Conservation (phyloP, 2,113 vertebrate genomes). For the Melanocharis versteri region DNA sequence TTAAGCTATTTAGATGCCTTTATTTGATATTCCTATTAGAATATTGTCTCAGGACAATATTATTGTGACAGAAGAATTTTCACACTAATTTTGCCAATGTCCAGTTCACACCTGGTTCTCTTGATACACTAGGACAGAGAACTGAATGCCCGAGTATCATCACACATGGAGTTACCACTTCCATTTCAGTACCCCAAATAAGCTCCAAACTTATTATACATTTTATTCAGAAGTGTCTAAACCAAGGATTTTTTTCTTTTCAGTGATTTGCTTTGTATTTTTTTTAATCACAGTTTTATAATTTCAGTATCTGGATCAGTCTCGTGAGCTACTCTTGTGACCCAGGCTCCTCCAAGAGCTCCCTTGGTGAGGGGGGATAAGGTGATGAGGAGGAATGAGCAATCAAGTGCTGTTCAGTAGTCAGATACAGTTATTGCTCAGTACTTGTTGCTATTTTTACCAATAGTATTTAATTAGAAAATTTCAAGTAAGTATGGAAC, state of each 20-base stretch:
- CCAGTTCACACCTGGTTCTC: background rate
- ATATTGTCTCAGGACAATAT: background rate
- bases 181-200: background rate
- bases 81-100: background rate
- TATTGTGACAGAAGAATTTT: background rate
- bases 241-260: background rate
- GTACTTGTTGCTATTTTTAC: background rate
- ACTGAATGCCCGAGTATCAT: background rate
- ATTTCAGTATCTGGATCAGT: background rate
- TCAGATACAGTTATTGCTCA: background rate
- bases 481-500: background rate
- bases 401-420: background rate
- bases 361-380: background rate
- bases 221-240: background rate
- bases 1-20: background rate
- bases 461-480: background rate
- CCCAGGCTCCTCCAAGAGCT: background rate
- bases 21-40: background rate
- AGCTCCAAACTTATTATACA: background rate
- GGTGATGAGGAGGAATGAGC: background rate
- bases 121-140: background rate
- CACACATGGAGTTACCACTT: background rate
- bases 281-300: background rate
- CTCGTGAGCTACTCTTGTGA: background rate
- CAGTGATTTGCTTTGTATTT: fast-evolving